phyloP scores from a whole-genome alignment of 2,797 vertebrate species.

The Halcyon chelicuti region DNA sequence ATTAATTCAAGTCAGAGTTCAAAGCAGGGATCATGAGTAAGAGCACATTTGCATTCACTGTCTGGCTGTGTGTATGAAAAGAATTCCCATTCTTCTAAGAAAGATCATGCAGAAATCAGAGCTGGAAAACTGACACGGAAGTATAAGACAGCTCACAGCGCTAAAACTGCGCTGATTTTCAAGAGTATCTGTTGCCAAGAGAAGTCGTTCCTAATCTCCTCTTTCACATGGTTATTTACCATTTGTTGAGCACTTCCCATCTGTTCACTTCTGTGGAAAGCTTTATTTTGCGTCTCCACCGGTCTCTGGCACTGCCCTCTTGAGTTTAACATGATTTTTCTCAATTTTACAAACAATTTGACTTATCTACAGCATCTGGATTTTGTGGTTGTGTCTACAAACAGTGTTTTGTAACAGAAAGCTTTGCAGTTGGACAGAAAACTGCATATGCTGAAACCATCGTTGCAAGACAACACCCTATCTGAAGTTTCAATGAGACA shows the following conservation, averaged over 20 bases:
- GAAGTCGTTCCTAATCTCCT: neutral
- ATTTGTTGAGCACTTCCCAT: neutral
- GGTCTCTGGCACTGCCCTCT: neutral
- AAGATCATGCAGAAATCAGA: neutral
- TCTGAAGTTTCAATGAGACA: neutral
- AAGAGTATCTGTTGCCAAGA: neutral
- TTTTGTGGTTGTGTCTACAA: neutral
- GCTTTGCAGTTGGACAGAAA: constrained; percentile 8
- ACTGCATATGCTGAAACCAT: neutral
- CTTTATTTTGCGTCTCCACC: neutral
- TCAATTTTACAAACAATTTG: neutral
- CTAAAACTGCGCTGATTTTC: neutral
- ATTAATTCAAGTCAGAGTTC: neutral
- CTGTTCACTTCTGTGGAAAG: neutral
- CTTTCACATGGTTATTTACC: neutral
- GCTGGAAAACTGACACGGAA: neutral
- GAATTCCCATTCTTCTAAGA: neutral
- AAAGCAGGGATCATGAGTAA: neutral
- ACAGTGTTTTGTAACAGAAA: neutral
- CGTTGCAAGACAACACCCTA: neutral
- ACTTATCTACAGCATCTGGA: neutral
- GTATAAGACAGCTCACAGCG: neutral
- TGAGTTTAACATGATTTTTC: neutral
- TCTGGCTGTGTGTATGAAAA: neutral
- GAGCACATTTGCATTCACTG: neutral